Conservation (phyloP, 2,113 vertebrate genomes). For the Caloenas nicobarica region DNA sequence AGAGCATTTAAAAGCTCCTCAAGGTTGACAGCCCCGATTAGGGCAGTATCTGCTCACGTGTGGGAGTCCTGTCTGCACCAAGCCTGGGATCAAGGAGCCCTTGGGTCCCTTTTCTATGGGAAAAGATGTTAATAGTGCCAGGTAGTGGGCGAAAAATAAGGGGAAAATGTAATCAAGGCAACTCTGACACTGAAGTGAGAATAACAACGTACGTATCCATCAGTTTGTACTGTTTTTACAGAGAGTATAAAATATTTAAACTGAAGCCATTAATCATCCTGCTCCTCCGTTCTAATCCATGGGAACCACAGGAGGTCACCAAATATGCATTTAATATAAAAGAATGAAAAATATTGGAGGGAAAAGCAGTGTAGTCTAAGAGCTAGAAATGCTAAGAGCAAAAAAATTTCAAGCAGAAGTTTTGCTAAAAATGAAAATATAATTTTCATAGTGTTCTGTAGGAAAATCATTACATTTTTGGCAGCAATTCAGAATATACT, state of each 20-base stretch:
- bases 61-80: not conserved
- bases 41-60: conserved; percentile 31
- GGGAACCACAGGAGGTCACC: conserved; percentile 69
- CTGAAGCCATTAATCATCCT: conserved; percentile 57
- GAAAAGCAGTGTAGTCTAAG: not conserved
- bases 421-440: not conserved
- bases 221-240: conserved; percentile 60
- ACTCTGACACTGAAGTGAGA: conserved; percentile 3
- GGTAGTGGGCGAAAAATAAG: not conserved
- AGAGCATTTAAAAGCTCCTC: conserved; percentile 64
- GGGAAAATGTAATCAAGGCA: conserved; percentile 32
- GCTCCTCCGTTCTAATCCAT: conserved; percentile 52
- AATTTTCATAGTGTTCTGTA: not conserved
- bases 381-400: not conserved
- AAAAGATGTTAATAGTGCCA: not conserved
- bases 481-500: not conserved
- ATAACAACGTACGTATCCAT: conserved; percentile 49
- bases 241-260: conserved; percentile 69
- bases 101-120: not conserved
- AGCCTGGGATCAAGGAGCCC: not conserved
- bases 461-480: not conserved
- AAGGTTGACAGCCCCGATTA: conserved; percentile 64
- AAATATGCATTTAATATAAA: conserved; percentile 66
- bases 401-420: not conserved
- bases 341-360: conserved; percentile 46